A percentile compares a stretch with the other conserved stretches of the same genome.
phyloP scores from a whole-genome alignment of 1,140 invertebrate genomes.

The Drosophila elegans region DNA sequence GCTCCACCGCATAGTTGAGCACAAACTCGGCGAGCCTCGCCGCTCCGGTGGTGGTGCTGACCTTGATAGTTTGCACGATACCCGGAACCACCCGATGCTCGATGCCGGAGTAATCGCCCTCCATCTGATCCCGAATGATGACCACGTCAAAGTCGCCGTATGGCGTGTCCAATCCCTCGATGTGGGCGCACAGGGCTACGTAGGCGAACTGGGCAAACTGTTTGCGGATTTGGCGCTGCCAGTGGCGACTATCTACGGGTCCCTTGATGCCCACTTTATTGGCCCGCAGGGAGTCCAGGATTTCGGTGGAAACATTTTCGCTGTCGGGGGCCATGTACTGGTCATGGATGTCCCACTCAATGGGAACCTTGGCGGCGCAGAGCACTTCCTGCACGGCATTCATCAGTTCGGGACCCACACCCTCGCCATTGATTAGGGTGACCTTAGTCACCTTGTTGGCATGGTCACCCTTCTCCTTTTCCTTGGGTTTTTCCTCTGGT shows the following conservation, averaged over 20 bases:
- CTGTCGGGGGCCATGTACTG: background rate
- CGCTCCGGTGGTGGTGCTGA: constrained; percentile 53
- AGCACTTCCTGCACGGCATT: constrained; percentile 32
- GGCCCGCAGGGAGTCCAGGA: constrained; percentile 39
- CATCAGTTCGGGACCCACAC: constrained; percentile 58
- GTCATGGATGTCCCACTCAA: constrained; percentile 44
- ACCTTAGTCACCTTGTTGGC: constrained; percentile 5
- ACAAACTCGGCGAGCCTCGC: constrained; percentile 46
- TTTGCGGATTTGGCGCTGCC: constrained; percentile 44
- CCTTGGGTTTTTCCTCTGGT: background rate
- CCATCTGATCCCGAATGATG: constrained; percentile 60
- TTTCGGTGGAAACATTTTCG: constrained; percentile 1
- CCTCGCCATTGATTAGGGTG: constrained; percentile 57
- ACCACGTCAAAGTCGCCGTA: constrained; percentile 50
- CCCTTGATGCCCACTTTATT: constrained; percentile 59
- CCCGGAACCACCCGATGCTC: constrained; percentile 66
- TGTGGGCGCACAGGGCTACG: constrained; percentile 33
- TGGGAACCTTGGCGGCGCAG: constrained; percentile 33
- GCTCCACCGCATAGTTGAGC: constrained; percentile 38
- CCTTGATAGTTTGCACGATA: constrained; percentile 64
- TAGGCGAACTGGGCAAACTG: constrained; percentile 54
- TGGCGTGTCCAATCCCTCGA: constrained; percentile 38
- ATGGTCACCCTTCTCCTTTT: background rate
- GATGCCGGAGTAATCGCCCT: constrained; percentile 71
- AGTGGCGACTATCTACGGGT: constrained; percentile 15